phyloP scores from a whole-genome alignment of 37 sponge, comb jelly and placozoan genomes.

The Halisarca cf. caerulea region DNA sequence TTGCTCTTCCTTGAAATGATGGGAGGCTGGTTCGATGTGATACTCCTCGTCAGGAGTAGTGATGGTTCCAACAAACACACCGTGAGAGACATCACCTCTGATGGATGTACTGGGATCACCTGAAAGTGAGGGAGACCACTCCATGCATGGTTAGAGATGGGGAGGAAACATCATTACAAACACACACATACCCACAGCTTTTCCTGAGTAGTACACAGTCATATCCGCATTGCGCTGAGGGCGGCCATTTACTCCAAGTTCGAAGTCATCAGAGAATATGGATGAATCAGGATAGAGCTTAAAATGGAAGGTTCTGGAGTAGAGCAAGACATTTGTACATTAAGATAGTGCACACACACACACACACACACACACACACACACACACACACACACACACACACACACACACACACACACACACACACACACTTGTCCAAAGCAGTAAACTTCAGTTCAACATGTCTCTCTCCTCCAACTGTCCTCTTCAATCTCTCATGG shows the following conservation, averaged over 20 bases:
- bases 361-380: too few relatives aligned
- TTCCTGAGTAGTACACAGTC: slow-evolving; percentile 19
- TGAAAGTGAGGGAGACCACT: neutral
- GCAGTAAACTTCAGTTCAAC: slow-evolving; percentile 53
- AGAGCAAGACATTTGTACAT: too few relatives aligned
- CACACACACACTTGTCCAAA: slow-evolving; percentile 39
- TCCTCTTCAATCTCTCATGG: slow-evolving; percentile 48
- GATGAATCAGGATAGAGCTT: slow-evolving; percentile 29
- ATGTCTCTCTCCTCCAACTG: slow-evolving; percentile 33
- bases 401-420: neutral
- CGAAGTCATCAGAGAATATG: slow-evolving; percentile 44
- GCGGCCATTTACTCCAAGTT: slow-evolving; percentile 6
- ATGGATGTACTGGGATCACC: slow-evolving; percentile 41
- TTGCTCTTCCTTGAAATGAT: neutral
- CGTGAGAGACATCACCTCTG: slow-evolving; percentile 54
- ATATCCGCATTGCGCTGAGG: neutral
- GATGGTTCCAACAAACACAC: slow-evolving; percentile 60
- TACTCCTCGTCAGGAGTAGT: slow-evolving; percentile 54
- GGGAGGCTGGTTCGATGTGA: slow-evolving; percentile 58
- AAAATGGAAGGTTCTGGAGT: slow-evolving; percentile 41
- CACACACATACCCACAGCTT: slow-evolving; percentile 13
- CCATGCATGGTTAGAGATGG: too few relatives aligned
- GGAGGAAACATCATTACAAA: too few relatives aligned
- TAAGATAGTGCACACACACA: too few relatives aligned
- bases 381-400: too few relatives aligned